Evolutionary conservation across 1,140 invertebrate genomes (phyloP), one percentile per base, ranked within the genome.

Genomic region (Drosophila littoralis): DNA sequence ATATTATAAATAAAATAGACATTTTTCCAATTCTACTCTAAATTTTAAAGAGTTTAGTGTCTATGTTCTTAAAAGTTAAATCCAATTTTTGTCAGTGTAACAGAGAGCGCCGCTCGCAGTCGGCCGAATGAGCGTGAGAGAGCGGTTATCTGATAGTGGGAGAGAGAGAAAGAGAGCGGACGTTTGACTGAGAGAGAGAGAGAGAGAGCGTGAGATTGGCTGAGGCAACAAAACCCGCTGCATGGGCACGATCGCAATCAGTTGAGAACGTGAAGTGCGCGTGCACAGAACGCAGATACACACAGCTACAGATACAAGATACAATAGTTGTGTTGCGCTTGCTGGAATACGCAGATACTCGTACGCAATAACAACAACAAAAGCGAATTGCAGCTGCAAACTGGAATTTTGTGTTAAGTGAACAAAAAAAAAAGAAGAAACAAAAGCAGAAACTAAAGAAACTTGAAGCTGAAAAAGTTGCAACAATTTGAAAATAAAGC

Each of bases 251-350:
- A 88, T 88, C 83, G 73, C 84, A 80, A 70, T 88, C 83, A 88
- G 84, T 88, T 67, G 83, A 85, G 71, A 81, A 85, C 82, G 77
- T 71, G 81, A 76, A 80, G 70, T 78, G 80, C 81, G 81, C 79
- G 80, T 66, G 80, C 51, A 74, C 66, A 81, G 71, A 80, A 59
- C 79, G 17, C 28, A 76, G 40, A 50, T 35, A 35, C 51, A 51
- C 51, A 35, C 22, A 54, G 7, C 33, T 28, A 57, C 28, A 54
- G 33, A 69, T 59, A 76, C 61, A 77, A 35, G 15, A 51, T 42
- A 72, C 33, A 64, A 45, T 5, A 54, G 3, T 43, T 46, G 61
- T 71, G 66, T 58, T 42, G 45, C 58, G 74, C 43, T 60, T 22
- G 76, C 48, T 60, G 28, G 69, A 48, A 74, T 55, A 69, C 69